Conservation (phyloP, 92 coral and sea anemone genomes). For the Parazoanthus darwini region DNA sequence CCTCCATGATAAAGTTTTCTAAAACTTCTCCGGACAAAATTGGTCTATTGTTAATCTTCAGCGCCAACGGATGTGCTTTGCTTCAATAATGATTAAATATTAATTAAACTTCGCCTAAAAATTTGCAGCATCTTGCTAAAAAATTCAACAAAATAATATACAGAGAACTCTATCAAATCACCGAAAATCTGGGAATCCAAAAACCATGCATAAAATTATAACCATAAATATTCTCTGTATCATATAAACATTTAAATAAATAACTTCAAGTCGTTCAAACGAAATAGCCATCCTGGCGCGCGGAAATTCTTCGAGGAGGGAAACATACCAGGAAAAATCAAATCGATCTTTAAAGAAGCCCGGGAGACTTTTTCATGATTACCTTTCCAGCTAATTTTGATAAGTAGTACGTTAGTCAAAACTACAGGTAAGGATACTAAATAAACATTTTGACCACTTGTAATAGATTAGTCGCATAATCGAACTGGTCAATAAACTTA, state of each 20-base stretch:
- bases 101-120: too few relatives aligned
- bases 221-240: background rate
- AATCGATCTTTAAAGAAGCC: background rate
- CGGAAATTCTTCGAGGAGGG: background rate
- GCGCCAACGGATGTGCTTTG: background rate
- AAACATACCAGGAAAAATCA: background rate
- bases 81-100: background rate
- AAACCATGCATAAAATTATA: background rate
- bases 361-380: background rate
- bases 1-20: background rate
- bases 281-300: background rate
- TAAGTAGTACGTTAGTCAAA: background rate
- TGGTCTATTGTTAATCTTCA: background rate
- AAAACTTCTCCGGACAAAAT: background rate
- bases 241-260: too few relatives aligned
- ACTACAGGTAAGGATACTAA: background rate
- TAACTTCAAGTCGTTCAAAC: too few relatives aligned
- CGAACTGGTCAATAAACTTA: too few relatives aligned
- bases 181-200: background rate
- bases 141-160: background rate
- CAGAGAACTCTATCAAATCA: background rate
- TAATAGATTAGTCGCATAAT: too few relatives aligned
- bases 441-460: background rate
- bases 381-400: background rate
- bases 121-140: background rate